Evolutionary conservation across 2,888 invertebrate genomes (phyloP), one percentile per base, ranked within the genome.

Genomic region (Nephrotoma guestfalica): DNA sequence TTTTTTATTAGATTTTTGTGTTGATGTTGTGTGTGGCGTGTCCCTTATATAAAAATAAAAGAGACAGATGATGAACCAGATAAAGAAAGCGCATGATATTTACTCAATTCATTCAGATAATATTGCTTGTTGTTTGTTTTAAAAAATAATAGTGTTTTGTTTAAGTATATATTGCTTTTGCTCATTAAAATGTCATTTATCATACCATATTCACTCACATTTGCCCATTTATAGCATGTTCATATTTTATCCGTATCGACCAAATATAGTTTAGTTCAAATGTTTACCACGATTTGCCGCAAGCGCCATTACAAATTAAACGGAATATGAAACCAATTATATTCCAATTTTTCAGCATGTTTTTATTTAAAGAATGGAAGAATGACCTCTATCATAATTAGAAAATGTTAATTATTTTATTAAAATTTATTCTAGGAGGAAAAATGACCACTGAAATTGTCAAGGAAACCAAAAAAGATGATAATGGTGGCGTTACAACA

Each of bases 401-500:
- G 30, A 30, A 30, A 30, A 30, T 71, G 3, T 4, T 71, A 71
- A 30, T 57, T 11, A 71, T 30, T 7, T 30, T 41, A 9, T 85
- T 85, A 1, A 45, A 43, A 41, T 41, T 45, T 85, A 15, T 85
- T 85, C 18, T 85, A 43, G 43, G 41, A 42, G 85, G 85, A 13
- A 90, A 91, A 89, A 91, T 90, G 88, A 90, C 91, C 57, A 57
- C 86, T 7, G 41, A 86, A 86, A 57, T 85, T 85, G 43, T 43
- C 15, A 85, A 40, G 91, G 93, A 90, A 92, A 93, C 89, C 90
- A 93, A 91, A 92, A 92, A 92, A 88, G 92, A 93, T 89, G 93
- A 93, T 92, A 93, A 93, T 91, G 93, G 93, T 92, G 93, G 92
- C 89, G 92, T 92, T 89, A 93, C 92, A 91, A 94, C 93, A 90